Conservation (phyloP, 2,888 invertebrate genomes). For the Tinea trinotella region DNA sequence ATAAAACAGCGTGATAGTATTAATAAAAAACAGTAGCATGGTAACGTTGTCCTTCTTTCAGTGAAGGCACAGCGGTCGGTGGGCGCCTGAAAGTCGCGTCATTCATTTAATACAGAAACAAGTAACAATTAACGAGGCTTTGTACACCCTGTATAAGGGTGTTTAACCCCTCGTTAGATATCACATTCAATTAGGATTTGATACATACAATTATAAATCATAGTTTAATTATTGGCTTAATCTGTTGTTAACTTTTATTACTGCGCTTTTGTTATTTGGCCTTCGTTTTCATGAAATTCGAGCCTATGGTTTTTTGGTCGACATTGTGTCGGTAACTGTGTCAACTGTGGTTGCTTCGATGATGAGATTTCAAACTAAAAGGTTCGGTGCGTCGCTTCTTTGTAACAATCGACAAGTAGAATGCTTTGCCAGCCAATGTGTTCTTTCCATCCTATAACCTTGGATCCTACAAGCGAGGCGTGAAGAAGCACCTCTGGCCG, state of each 20-base stretch:
- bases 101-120: background rate
- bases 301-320: too few species aligned
- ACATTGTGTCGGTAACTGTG: too few species aligned
- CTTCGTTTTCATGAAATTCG: too few species aligned
- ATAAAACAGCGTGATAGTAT: background rate
- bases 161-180: background rate
- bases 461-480: too few species aligned
- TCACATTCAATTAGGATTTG: background rate
- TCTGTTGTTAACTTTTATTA: background rate
- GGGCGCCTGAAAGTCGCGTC: background rate
- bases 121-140: background rate
- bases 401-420: too few species aligned
- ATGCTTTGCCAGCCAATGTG: too few species aligned
- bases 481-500: too few species aligned
- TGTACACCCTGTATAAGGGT: background rate
- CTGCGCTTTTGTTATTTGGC: too few species aligned
- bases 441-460: too few species aligned
- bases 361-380: too few species aligned
- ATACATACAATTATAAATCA: background rate
- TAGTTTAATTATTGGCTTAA: background rate
- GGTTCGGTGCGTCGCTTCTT: too few species aligned
- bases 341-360: too few species aligned
- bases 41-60: background rate
- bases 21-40: background rate
- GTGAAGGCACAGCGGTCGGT: background rate